phyloP scores from a whole-genome alignment of 2,797 vertebrate species.

The Lateolabrax maculatus region DNA sequence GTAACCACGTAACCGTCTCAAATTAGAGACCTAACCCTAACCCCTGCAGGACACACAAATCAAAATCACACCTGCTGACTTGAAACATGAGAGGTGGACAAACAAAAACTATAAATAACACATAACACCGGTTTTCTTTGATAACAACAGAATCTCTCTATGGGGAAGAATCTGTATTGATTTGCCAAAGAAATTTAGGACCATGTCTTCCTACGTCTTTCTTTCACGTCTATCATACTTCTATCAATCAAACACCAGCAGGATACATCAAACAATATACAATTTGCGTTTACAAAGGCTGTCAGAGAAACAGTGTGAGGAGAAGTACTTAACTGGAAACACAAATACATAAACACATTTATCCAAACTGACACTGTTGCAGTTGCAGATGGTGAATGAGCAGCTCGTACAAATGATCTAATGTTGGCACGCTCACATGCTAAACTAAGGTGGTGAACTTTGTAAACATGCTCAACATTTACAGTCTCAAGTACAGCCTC shows the following conservation, averaged over 20 bases:
- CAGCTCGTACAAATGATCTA: no score
- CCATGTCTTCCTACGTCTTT: neutral
- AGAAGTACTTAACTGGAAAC: neutral
- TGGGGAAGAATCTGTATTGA: neutral
- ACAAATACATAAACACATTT: neutral
- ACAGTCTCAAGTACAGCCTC: neutral
- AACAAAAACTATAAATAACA: neutral
- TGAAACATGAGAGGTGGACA: neutral
- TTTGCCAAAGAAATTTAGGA: neutral
- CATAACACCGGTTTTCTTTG: no score
- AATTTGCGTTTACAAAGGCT: neutral
- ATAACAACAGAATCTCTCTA: neutral
- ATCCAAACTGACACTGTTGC: neutral
- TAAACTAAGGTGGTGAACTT: neutral
- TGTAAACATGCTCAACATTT: neutral
- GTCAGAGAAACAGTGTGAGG: neutral
- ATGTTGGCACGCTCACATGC: neutral
- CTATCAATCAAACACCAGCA: neutral
- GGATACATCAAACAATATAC: neutral
- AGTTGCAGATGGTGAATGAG: neutral
- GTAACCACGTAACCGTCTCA: neutral
- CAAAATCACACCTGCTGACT: neutral
- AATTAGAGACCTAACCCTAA: neutral
- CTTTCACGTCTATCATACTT: neutral
- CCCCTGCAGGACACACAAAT: neutral